Base-by-base conservation (phyloP, 2,113 vertebrate species). In the Coregonus clupeaformis region DNA sequence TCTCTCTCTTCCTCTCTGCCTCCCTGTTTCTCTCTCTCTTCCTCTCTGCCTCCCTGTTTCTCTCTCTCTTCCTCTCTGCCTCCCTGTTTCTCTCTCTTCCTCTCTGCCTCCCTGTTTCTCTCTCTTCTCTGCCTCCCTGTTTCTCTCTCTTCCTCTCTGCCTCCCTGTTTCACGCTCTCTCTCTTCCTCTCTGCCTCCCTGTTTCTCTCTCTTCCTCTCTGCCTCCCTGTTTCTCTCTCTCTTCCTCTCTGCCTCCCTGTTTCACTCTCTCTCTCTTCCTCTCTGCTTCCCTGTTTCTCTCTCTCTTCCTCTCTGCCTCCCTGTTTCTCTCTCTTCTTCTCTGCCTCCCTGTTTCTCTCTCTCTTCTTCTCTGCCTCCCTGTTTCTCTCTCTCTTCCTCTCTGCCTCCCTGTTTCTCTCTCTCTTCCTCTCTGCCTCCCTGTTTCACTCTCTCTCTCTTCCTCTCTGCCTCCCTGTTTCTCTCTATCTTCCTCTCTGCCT, bases 221-320 rank as follows among this genome's bases (percentile, higher is more conserved):
- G 18, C 66, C 74, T 71, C 75, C 55, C 49, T 59, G 32, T 73
- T 52, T 66, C 65, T 45, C 18, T 14, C 22, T 20, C 16, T 27
- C 82, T 11, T 13, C 30, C 13, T 20, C 27, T 68, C n/a, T n/a
- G n/a, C n/a, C 9, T 68, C 4, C 24, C 68, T 47, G 13, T 32
- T n/a, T n/a, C n/a, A n/a, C n/a, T n/a, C n/a, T n/a, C 64, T 83
- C 87, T 83, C 75, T 67, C 76, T 63, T 81, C 59, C 65, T 85
- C 86, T 81, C 80, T 74, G 65, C 32, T 73, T 71, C 82, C 76
- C 73, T 27, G 27, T 27, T 27, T 27, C 27, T 27, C 1, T 71
- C 36, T 75, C 16, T 52, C 16, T 32, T 4, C 11, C 24, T 25
- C 9, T 63, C 65, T 24, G 18, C 66, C 74, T 71, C 75, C 55